A percentile compares a stretch with the other conserved stretches of the same genome.
Conservation (phyloP, 1,140 invertebrate species). For the Monochamus saltuarius region DNA sequence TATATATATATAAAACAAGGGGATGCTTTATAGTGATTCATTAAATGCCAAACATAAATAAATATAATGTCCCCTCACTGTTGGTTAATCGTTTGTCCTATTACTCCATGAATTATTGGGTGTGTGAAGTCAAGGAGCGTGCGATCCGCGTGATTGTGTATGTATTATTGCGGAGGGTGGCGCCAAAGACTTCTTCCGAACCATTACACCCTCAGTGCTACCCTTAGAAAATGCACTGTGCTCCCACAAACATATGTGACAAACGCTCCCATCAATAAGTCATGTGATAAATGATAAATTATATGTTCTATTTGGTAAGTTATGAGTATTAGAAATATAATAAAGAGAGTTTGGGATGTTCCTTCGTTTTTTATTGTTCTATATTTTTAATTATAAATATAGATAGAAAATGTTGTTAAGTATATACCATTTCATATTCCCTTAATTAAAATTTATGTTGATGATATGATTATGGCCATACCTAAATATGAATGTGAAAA, state of each 20-base stretch:
- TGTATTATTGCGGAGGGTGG: slow-evolving; percentile 26
- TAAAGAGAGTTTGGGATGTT: too few relatives aligned
- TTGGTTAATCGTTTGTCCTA: slow-evolving; percentile 27
- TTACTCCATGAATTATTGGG: slow-evolving; percentile 27
- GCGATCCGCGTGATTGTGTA: slow-evolving; percentile 29
- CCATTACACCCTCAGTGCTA: slow-evolving; percentile 19
- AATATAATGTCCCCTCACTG: slow-evolving; percentile 13
- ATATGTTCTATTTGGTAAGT: neutral
- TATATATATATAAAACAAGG: too few relatives aligned
- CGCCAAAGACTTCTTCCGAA: slow-evolving; percentile 26
- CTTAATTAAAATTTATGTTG: too few relatives aligned
- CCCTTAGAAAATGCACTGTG: slow-evolving; percentile 5
- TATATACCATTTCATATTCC: too few relatives aligned
- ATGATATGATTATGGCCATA: too few relatives aligned
- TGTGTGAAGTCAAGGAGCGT: slow-evolving; percentile 27
- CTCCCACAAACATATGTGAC: slow-evolving; percentile 16
- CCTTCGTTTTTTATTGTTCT: too few relatives aligned
- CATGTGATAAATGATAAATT: slow-evolving; percentile 25
- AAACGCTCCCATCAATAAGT: slow-evolving; percentile 26
- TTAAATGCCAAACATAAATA: slow-evolving; percentile 17
- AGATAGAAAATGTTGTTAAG: too few relatives aligned
- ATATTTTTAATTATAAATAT: too few relatives aligned
- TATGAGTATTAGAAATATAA: too few relatives aligned
- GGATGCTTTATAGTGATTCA: neutral
- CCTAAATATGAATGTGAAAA: too few relatives aligned